Evolutionary conservation across 35 echinoderm and acorn worm genomes (phyloP), one percentile per base, ranked within the genome.

Genomic region (Patiria miniata): DNA sequence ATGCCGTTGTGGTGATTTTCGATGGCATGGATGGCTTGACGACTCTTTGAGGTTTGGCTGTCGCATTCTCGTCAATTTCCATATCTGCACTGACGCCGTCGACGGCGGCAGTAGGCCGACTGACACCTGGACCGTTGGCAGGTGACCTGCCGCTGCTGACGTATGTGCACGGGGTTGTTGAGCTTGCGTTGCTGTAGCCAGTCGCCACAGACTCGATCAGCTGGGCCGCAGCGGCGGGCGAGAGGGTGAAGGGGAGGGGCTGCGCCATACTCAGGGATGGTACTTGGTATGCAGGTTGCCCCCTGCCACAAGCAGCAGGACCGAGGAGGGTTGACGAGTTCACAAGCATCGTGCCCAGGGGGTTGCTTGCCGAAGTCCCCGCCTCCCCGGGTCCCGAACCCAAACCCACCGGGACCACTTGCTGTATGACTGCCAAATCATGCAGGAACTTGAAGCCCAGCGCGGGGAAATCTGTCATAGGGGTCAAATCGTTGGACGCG

Each of bases 401-500:
- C 8, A 52, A 22, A 37, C 51, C 51, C 5, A 84, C 54, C 1
- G 82, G 82, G 37, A 84, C 51, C 8, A 84, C 36, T 36, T 84
- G 82, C 54, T 84, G 82, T 32, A 84, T 84, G 28, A 84, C 57
- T 4, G 57, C 51, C 18, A 59, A 28, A 8, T 53, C 51, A 19
- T 59, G 30, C 21, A 53, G 52, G 23, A 84, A 84, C 57, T 84
- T 84, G 82, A 84, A 84, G 19, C 82, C 82, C 30, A 84, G 38
- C 1, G 52, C 82, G 1, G 51, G 82, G 53, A 84, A 84, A 39
- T 84, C 82, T 16, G 82, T 84, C 55, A 84, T 38, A 32, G 82
- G 38, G 9, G 82, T 84, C 7, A 84, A 52, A 33, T 84, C 82
- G 8, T 73, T 47, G 42, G 42, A 6, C 42, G 42, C 4, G 23